Evolutionary conservation across 2,797 vertebrate species (phyloP).

Genomic region (Stomatorhinus walkeri): DNA sequence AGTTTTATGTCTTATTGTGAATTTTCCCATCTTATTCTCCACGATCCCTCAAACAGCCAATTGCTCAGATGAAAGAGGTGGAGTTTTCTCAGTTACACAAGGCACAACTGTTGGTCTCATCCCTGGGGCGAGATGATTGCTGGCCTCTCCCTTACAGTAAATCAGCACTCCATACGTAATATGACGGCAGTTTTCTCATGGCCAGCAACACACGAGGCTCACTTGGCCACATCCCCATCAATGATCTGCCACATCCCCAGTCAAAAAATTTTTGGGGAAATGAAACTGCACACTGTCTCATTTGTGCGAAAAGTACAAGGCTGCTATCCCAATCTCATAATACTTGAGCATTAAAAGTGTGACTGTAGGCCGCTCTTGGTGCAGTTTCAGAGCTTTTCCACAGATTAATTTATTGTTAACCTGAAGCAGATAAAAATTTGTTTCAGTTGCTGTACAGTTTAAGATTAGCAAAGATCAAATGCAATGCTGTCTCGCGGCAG

Average conservation of each 20-base stretch:
- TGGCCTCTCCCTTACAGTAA: slow-evolving; percentile 6
- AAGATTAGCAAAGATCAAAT: not conserved
- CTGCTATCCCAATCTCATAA: not conserved
- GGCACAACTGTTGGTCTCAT: not conserved
- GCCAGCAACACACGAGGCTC: not conserved
- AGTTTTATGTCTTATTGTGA: slow-evolving; percentile 20
- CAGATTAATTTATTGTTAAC: not conserved
- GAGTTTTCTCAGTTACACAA: not conserved
- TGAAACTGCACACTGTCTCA: not conserved
- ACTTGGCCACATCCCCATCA: not conserved
- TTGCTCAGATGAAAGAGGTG: not conserved
- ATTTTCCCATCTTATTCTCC: not conserved
- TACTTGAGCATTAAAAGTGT: not conserved
- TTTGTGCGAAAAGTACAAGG: not conserved
- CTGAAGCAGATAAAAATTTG: not conserved
- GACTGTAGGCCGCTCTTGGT: not conserved
- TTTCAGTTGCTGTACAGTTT: not conserved
- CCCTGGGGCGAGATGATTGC: not conserved
- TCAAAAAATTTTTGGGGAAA: not conserved
- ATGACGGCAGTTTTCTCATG: not conserved
- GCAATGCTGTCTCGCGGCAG: not conserved
- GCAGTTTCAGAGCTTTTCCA: not conserved
- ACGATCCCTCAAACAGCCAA: not conserved
- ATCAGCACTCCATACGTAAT: not conserved
- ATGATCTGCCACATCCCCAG: not conserved